A percentile compares a stretch with the other conserved stretches of the same genome.
These are phyloP conservation scores for Lasioglossum vierecki DNA, from an alignment of 2,888 invertebrate species.

Conservation along the genomic window DNA sequence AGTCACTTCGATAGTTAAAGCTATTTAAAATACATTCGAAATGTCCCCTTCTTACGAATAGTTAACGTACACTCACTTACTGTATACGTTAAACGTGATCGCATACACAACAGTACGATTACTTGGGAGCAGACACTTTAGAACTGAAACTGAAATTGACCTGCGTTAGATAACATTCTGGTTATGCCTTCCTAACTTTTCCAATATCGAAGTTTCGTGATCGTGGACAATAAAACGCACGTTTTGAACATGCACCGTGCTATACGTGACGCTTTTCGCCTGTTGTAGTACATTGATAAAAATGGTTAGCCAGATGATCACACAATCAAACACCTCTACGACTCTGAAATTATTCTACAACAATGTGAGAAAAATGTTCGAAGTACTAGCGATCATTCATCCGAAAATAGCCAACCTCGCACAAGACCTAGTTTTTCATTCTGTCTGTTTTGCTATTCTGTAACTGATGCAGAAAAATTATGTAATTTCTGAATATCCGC, in stretches of 20 bases:
- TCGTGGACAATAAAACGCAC: not conserved
- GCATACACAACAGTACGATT: not conserved
- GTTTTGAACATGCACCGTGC: not conserved
- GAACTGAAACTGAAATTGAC: constrained; percentile 9
- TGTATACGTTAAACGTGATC: not conserved
- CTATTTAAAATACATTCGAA: too few species aligned
- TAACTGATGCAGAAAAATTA: constrained; percentile 26
- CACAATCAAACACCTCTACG: not conserved
- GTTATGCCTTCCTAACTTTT: not conserved
- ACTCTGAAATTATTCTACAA: not conserved
- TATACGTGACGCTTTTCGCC: not conserved
- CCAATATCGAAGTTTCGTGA: not conserved
- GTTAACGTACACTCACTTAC: not conserved
- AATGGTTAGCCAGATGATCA: not conserved
- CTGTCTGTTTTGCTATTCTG: too few species aligned
- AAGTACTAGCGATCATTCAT: too few species aligned
- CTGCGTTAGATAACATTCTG: not conserved
- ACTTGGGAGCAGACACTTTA: not conserved
- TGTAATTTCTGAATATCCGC: constrained; percentile 20
- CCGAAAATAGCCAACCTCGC: too few species aligned
- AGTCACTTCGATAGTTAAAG: not conserved
- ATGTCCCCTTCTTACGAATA: not conserved
- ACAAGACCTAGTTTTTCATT: too few species aligned
- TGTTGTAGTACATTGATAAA: not conserved
- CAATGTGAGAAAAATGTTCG: too few species aligned